phyloP scores from a whole-genome alignment of 2,888 invertebrate species.

The Eurois occulta region DNA sequence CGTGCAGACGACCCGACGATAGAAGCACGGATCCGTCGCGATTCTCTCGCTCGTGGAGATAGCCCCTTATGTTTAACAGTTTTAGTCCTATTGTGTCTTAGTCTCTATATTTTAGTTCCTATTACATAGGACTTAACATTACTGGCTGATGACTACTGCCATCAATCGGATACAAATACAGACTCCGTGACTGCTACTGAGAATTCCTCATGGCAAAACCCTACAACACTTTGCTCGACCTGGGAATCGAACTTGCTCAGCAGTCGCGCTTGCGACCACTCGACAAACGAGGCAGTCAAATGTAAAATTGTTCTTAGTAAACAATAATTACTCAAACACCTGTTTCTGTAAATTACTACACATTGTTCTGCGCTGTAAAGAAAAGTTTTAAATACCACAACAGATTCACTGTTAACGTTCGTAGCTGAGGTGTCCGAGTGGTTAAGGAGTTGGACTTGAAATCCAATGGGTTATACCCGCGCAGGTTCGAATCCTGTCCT shows the following conservation, averaged over 20 bases:
- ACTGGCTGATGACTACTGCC: no score
- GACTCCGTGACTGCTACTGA: not conserved
- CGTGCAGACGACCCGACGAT: no score
- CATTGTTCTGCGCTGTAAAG: not conserved
- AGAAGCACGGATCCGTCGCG: no score
- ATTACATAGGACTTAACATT: no score
- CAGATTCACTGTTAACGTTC: not conserved
- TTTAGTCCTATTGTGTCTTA: no score
- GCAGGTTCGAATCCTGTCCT: constrained; percentile 91
- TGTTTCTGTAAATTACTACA: not conserved
- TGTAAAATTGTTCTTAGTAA: not conserved
- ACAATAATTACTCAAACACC: not conserved
- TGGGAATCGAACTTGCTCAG: not conserved
- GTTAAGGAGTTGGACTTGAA: constrained; percentile 90
- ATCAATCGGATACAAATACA: not conserved
- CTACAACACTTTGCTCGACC: not conserved
- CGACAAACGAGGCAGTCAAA: not conserved
- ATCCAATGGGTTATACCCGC: constrained; percentile 91
- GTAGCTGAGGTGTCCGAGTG: constrained; percentile 90
- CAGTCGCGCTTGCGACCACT: not conserved
- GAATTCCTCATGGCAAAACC: not conserved
- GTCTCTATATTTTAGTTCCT: no score
- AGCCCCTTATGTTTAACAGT: no score
- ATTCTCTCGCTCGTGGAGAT: no score
- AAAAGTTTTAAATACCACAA: not conserved